These are phyloP conservation scores for Cryptosula pallasiana DNA, from an alignment of 2,888 invertebrate genomes.

Conservation along the genomic window DNA sequence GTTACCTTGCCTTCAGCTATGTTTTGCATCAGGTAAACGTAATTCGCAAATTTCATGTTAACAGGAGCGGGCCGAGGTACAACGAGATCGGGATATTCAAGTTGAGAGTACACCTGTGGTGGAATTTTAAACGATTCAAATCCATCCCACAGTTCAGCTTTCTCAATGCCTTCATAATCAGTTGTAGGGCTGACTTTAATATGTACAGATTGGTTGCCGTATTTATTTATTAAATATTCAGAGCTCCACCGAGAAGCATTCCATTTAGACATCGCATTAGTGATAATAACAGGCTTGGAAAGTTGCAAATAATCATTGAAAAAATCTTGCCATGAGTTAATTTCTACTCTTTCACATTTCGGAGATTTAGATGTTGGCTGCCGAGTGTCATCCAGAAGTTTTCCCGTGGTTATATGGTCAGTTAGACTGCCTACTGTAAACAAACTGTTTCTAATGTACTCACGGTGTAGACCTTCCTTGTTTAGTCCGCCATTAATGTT, in stretches of 20 bases:
- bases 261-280: slow-evolving; percentile 38
- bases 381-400: neutral
- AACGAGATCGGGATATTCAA: slow-evolving; percentile 44
- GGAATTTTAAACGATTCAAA: slow-evolving; percentile 40
- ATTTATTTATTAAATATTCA: slow-evolving; percentile 35
- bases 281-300: slow-evolving; percentile 46
- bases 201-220: slow-evolving; percentile 38
- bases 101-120: slow-evolving; percentile 33
- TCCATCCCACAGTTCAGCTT: slow-evolving; percentile 39
- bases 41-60: slow-evolving; percentile 42
- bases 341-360: slow-evolving; percentile 26
- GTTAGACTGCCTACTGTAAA: slow-evolving; percentile 34
- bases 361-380: slow-evolving; percentile 16
- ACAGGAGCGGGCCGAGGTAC: slow-evolving; percentile 46
- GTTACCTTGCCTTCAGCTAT: slow-evolving; percentile 31
- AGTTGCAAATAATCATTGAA: slow-evolving; percentile 39
- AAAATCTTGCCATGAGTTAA: slow-evolving; percentile 33
- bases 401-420: neutral
- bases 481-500: slow-evolving; percentile 33
- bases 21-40: slow-evolving; percentile 40
- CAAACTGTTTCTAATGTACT: slow-evolving; percentile 36
- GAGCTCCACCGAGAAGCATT: slow-evolving; percentile 44
- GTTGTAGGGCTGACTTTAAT: slow-evolving; percentile 44
- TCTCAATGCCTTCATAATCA: slow-evolving; percentile 48
- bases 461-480: slow-evolving; percentile 35